Percentiles rank a stretch among this genome's conserved stretches.
These are phyloP conservation scores for Cossypha heuglini DNA, from an alignment of 2,797 vertebrate genomes.

Conservation along the genomic window DNA sequence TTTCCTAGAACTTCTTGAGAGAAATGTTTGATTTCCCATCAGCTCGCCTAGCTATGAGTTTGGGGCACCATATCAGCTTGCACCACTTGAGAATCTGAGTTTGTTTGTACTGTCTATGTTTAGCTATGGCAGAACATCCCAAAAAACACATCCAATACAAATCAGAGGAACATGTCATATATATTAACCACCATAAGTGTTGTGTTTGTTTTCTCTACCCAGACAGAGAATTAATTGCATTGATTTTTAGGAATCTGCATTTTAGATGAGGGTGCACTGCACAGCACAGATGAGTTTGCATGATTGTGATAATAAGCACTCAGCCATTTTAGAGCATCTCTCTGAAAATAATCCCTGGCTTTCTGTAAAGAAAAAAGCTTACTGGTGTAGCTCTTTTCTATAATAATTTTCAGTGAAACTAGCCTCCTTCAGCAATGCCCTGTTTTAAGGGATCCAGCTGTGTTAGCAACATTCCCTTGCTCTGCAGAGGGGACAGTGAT, in stretches of 20 bases:
- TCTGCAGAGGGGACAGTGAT: background rate
- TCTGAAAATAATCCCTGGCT: background rate
- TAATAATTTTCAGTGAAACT: background rate
- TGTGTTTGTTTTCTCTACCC: background rate
- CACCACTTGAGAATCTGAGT: background rate
- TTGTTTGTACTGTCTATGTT: background rate
- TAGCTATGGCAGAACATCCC: background rate
- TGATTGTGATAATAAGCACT: background rate
- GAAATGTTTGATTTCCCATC: background rate
- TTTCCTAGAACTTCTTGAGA: background rate
- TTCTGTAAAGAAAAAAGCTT: background rate
- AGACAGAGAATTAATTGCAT: background rate
- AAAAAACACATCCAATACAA: background rate
- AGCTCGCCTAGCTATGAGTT: background rate
- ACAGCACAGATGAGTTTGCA: background rate
- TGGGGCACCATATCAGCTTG: background rate
- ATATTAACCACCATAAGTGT: background rate
- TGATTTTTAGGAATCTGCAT: constrained; percentile 31
- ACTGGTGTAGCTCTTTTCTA: background rate
- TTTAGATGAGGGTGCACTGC: background rate
- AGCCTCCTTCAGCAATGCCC: background rate
- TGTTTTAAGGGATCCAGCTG: background rate
- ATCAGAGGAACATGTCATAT: background rate
- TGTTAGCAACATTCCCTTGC: background rate
- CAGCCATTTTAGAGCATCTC: background rate